Evolutionary conservation across 2,113 vertebrate species (phyloP).

Genomic region (Brachyistius frenatus): DNA sequence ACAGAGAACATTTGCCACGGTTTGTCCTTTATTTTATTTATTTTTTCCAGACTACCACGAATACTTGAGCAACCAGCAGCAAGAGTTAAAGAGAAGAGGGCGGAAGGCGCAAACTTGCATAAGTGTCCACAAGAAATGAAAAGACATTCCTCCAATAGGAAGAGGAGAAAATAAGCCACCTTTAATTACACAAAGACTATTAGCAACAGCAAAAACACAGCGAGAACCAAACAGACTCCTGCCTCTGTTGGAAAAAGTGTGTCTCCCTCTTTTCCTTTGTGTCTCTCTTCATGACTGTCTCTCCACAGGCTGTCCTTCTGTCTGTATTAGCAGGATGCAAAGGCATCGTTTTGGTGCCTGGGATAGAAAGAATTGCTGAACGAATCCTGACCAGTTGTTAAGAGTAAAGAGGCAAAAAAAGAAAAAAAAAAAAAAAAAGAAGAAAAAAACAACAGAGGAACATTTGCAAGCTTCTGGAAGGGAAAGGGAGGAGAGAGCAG

Average conservation of each 20-base stretch:
- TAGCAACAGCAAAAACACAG: background rate
- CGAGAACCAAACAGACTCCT: slow-evolving; percentile 16
- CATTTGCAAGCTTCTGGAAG: slow-evolving; percentile 69
- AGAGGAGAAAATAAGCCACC: slow-evolving; percentile 28
- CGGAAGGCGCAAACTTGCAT: slow-evolving; percentile 2
- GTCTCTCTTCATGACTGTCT: slow-evolving; percentile 39
- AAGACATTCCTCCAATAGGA: background rate
- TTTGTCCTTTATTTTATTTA: background rate
- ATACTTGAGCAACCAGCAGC: slow-evolving; percentile 19
- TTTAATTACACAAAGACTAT: slow-evolving; percentile 25
- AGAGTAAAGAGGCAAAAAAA: slow-evolving; percentile 37
- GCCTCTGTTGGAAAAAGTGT: slow-evolving; percentile 7
- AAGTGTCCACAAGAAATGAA: slow-evolving; percentile 15
- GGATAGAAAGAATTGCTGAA: slow-evolving; percentile 41
- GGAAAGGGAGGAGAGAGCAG: slow-evolving; percentile 68
- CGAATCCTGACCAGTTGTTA: slow-evolving; percentile 33
- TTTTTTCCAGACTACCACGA: slow-evolving; percentile 31
- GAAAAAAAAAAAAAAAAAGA: slow-evolving; percentile 22
- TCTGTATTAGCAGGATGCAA: slow-evolving; percentile 39
- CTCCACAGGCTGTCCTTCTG: slow-evolving; percentile 43
- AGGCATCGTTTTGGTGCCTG: slow-evolving; percentile 19
- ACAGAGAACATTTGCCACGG: slow-evolving; percentile 14
- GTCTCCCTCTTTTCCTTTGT: slow-evolving; percentile 6
- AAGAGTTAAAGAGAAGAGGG: background rate
- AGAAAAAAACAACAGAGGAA: slow-evolving; percentile 21